phyloP scores from a whole-genome alignment of 2,888 invertebrate species.

The Thymelicus sylvestris region DNA sequence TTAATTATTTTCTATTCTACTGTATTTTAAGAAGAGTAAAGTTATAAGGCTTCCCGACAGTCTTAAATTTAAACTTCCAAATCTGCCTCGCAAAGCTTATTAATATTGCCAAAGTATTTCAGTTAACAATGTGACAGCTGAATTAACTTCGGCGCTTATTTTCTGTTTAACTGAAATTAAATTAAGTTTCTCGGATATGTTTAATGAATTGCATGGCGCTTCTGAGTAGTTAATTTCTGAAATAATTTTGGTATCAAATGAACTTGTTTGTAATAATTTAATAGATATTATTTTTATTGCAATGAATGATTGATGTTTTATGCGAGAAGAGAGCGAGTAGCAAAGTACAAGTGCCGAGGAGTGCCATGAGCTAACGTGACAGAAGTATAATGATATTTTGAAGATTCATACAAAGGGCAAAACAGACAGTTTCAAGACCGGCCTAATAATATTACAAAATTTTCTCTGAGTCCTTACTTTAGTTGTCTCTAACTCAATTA shows the following conservation, averaged over 20 bases:
- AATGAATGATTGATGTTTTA: background rate
- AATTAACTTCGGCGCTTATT: conserved; percentile 26
- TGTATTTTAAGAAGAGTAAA: background rate
- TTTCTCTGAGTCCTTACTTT: no score
- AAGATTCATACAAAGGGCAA: no score
- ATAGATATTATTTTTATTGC: background rate
- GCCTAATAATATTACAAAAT: no score
- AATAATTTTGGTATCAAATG: conserved; percentile 16
- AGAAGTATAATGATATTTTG: no score
- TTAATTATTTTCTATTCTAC: background rate
- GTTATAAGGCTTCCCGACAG: background rate
- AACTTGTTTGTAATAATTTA: conserved; percentile 12
- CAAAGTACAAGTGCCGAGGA: no score
- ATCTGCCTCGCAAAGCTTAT: conserved; percentile 3
- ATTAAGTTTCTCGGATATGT: conserved; percentile 27
- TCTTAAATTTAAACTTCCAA: conserved; percentile 2
- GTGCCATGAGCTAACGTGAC: no score
- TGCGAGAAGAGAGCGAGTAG: no score
- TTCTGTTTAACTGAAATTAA: conserved; percentile 29
- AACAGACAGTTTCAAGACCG: no score
- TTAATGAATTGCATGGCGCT: conserved; percentile 21
- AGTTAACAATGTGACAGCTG: conserved; percentile 20
- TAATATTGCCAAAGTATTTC: conserved; percentile 20
- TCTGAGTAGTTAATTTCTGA: conserved; percentile 12
- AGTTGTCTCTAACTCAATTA: no score